A percentile compares a stretch with the other conserved stretches of the same genome.
Evolutionary conservation across 2,797 vertebrate genomes (phyloP).

Genomic region (Galagoides demidoff): DNA sequence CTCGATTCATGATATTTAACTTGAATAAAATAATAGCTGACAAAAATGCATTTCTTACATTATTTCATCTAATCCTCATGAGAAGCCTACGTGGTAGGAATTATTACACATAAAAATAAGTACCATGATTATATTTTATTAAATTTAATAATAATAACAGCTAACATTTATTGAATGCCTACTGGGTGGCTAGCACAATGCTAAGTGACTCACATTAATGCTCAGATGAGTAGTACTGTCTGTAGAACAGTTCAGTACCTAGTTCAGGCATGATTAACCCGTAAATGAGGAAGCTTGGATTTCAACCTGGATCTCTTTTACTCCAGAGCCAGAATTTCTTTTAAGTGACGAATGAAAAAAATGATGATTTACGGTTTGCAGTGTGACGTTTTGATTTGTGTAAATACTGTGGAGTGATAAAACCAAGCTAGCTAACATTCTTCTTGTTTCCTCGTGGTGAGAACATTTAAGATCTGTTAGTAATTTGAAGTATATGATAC

Average conservation of each 20-base stretch:
- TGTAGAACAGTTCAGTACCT: slow-evolving; percentile 4
- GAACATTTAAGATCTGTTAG: background rate
- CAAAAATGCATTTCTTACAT: background rate
- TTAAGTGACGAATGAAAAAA: background rate
- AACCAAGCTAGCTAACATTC: background rate
- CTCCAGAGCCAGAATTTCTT: slow-evolving; percentile 29
- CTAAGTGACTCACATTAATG: background rate
- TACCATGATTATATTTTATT: slow-evolving; percentile 34
- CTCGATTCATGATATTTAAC: background rate
- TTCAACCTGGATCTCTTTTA: background rate
- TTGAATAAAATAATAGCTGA: background rate
- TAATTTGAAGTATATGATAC: background rate
- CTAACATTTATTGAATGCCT: background rate
- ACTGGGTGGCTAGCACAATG: background rate
- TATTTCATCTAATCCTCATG: background rate
- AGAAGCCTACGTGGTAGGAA: background rate
- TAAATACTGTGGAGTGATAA: background rate
- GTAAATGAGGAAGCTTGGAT: slow-evolving; percentile 1
- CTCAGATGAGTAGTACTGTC: background rate
- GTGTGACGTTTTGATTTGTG: background rate
- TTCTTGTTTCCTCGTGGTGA: background rate
- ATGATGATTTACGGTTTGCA: background rate
- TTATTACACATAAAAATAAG: slow-evolving; percentile 2
- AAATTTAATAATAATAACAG: slow-evolving; percentile 6
- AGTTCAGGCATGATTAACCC: slow-evolving; percentile 26